These are phyloP conservation scores for Cantharis nigra DNA, from an alignment of 2,888 invertebrate species.

Conservation along the genomic window DNA sequence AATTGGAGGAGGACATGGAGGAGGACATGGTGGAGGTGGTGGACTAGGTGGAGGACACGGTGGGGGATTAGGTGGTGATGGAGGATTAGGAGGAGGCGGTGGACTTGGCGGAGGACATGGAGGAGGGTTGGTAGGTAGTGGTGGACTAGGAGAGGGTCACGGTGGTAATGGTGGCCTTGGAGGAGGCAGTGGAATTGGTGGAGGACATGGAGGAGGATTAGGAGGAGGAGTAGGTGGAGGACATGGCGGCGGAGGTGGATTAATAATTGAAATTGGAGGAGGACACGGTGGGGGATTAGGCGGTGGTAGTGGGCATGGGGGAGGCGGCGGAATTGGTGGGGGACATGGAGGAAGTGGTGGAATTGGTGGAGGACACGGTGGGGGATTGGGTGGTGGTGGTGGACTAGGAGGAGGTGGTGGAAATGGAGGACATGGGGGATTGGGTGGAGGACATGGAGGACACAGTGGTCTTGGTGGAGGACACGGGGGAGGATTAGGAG, in stretches of 20 bases:
- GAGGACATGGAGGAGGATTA: background rate
- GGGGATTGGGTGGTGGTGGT: constrained; percentile 2
- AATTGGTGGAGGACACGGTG: background rate
- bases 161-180: background rate
- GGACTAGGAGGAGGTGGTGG: background rate
- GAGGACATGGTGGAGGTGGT: background rate
- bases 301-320: constrained; percentile 4
- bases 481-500: background rate
- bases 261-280: background rate
- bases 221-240: background rate
- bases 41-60: background rate
- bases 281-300: background rate
- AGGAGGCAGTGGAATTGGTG: background rate
- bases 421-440: background rate
- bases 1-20: constrained; percentile 3
- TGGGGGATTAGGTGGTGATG: background rate
- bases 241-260: background rate
- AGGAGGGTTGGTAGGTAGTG: background rate
- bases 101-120: background rate
- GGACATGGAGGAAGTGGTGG: background rate
- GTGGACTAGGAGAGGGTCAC: background rate
- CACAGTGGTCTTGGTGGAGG: background rate
- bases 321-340: background rate
- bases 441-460: background rate
- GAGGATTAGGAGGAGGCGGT: background rate